A percentile compares a stretch with the other conserved stretches of the same genome.
These are phyloP conservation scores for Aspidapion aeneum DNA, from an alignment of 2,888 invertebrate species.

Conservation along the genomic window DNA sequence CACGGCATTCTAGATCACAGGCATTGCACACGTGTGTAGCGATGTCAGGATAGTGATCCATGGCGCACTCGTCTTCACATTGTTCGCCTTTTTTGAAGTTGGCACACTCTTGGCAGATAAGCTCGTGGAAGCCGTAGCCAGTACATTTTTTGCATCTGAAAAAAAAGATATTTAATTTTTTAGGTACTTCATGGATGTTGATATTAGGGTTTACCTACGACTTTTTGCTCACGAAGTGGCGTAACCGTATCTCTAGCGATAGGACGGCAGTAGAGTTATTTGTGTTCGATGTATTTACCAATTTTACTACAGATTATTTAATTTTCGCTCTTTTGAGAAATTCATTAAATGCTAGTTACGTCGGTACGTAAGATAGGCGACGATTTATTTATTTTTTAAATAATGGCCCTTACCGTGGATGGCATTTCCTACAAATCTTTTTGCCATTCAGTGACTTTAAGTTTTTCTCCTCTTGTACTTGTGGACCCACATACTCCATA, in stretches of 20 bases:
- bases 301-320: too few species aligned
- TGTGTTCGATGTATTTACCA: too few species aligned
- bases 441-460: slow-evolving; percentile 78
- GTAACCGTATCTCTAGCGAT: too few species aligned
- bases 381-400: too few species aligned
- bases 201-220: too few species aligned
- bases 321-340: too few species aligned
- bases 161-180: slow-evolving; percentile 15
- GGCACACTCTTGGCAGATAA: slow-evolving; percentile 83
- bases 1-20: slow-evolving; percentile 80
- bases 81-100: slow-evolving; percentile 84
- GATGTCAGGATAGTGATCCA: slow-evolving; percentile 80
- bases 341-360: too few species aligned
- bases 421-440: slow-evolving; percentile 86
- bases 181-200: too few species aligned
- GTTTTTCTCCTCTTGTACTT: slow-evolving; percentile 57
- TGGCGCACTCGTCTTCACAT: slow-evolving; percentile 86
- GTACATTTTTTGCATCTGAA: slow-evolving; percentile 79
- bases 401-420: slow-evolving; percentile 58
- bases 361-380: too few species aligned
- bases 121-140: slow-evolving; percentile 82
- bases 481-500: slow-evolving; percentile 78
- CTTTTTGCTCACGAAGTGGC: too few species aligned
- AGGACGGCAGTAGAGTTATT: too few species aligned
- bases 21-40: slow-evolving; percentile 66